Conservation (phyloP, 2,113 vertebrate species). For the cattle (Bos taurus) region DNA sequence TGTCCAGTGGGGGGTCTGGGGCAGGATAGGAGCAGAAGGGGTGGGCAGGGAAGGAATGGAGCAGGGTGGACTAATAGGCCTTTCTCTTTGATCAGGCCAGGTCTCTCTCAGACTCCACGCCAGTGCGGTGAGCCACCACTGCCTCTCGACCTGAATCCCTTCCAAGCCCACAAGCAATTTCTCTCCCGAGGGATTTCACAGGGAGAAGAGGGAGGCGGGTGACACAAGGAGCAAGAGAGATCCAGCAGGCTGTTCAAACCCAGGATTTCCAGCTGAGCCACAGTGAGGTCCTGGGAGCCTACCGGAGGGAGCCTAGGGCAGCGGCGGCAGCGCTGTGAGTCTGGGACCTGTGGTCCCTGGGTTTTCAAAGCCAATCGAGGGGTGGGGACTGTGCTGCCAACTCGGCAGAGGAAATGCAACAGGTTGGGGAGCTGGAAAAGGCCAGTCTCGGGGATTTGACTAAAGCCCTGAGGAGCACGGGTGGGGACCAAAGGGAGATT, state of each 20-base stretch:
- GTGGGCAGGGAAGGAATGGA: fast-evolving
- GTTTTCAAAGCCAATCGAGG: not conserved
- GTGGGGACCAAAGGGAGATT: not conserved
- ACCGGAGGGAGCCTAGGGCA: fast-evolving
- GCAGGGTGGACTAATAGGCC: not conserved
- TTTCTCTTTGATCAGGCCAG: fast-evolving
- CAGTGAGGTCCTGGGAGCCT: fast-evolving
- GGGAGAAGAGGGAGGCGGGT: fast-evolving
- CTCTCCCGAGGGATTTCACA: not conserved
- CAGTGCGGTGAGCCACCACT: fast-evolving
- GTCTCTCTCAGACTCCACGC: not conserved
- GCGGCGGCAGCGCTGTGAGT: not conserved
- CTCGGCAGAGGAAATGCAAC: not conserved
- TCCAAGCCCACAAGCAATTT: not conserved
- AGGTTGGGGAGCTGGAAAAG: not conserved
- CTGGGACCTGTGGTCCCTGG: fast-evolving
- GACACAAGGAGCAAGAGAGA: not conserved
- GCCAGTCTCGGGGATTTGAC: fast-evolving
- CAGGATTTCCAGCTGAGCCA: not conserved
- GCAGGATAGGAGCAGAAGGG: fast-evolving
- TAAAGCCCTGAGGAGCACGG: fast-evolving
- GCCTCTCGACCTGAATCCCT: not conserved
- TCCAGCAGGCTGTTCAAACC: not conserved
- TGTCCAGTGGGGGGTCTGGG: fast-evolving
- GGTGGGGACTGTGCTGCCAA: not conserved